These are phyloP conservation scores for Salvator merianae DNA, from an alignment of 2,113 vertebrate genomes.

Conservation along the genomic window DNA sequence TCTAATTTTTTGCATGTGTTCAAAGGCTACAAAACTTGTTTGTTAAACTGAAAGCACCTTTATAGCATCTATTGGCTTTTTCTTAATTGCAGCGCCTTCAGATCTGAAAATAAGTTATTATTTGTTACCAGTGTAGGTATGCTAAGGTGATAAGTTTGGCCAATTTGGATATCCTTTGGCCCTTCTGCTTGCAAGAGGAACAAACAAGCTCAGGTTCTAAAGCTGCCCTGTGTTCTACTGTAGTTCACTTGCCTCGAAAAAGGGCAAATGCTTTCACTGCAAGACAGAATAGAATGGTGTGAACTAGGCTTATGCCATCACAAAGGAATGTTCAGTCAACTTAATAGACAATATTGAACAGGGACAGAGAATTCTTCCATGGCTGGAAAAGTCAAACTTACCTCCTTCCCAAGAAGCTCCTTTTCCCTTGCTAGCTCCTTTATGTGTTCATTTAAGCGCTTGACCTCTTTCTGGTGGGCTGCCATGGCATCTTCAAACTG, in stretches of 20 bases:
- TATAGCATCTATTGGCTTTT: background rate
- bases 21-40: background rate
- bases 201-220: background rate
- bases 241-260: background rate
- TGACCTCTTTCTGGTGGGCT: slow-evolving; percentile 64
- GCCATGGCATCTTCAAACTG: slow-evolving; percentile 75
- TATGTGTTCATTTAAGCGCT: slow-evolving; percentile 68
- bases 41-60: background rate
- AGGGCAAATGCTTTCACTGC: background rate
- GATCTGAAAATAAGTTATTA: background rate
- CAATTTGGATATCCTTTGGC: background rate
- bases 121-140: background rate
- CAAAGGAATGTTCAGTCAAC: background rate
- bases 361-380: background rate
- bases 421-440: slow-evolving; percentile 64
- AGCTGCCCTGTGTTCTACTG: background rate
- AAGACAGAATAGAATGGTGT: background rate
- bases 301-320: background rate
- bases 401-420: slow-evolving; percentile 21
- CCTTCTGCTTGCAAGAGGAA: background rate
- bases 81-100: background rate
- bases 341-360: background rate
- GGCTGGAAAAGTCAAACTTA: background rate
- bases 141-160: background rate
- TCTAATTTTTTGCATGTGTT: background rate